These are phyloP conservation scores for Carassius auratus DNA, from an alignment of 2,113 vertebrate genomes.

Conservation along the genomic window DNA sequence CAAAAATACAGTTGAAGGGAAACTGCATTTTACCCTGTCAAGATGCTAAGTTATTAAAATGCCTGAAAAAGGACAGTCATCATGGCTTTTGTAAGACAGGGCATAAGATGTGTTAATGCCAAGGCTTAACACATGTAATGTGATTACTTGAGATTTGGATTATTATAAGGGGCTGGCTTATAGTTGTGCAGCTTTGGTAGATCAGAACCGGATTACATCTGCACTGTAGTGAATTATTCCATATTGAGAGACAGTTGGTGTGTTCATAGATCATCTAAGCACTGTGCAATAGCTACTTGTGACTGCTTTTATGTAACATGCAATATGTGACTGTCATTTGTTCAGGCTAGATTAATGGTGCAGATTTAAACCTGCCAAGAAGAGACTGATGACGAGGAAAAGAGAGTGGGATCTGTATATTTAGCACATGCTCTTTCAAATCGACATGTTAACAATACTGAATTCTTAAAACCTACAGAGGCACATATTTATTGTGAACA, in stretches of 20 bases:
- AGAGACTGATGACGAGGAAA: too few species aligned
- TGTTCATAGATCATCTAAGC: background rate
- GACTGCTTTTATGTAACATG: conserved; percentile 5
- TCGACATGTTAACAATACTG: background rate
- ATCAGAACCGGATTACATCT: background rate
- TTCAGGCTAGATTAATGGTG: background rate
- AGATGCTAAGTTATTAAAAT: background rate
- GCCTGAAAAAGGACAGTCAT: background rate
- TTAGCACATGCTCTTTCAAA: background rate
- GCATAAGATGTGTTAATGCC: background rate
- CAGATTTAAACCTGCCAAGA: conserved; percentile 6
- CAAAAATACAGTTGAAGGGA: background rate
- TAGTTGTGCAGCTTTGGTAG: background rate
- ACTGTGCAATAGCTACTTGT: background rate
- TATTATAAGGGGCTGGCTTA: background rate
- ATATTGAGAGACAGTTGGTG: background rate
- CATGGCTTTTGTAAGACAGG: background rate
- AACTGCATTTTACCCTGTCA: background rate
- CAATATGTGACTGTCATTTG: conserved; percentile 3
- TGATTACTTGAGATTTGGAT: background rate
- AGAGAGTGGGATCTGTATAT: too few species aligned
- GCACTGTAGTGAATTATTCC: background rate
- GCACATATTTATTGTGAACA: background rate
- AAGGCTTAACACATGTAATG: background rate
- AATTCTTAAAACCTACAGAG: background rate